phyloP scores from a whole-genome alignment of 2,888 invertebrate genomes.

The Melinaea marsaeus region DNA sequence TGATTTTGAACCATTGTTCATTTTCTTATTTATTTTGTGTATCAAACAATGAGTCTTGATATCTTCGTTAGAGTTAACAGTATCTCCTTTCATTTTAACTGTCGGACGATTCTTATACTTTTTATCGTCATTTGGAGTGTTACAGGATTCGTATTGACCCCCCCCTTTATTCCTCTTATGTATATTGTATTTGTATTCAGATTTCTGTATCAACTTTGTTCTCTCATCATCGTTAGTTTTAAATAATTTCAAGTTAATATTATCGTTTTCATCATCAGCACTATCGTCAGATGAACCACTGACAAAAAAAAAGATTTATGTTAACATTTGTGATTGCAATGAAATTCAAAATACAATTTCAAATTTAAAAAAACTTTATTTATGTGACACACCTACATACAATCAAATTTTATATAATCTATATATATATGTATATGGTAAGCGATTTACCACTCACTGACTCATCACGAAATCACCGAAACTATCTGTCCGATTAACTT shows the following conservation, averaged over 20 bases:
- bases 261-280: slow-evolving; percentile 34
- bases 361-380: too few species aligned
- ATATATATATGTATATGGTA: too few species aligned
- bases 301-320: not conserved
- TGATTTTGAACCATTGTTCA: too few species aligned
- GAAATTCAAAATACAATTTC: too few species aligned
- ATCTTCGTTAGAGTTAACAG: too few species aligned
- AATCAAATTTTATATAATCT: too few species aligned
- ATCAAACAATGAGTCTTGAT: too few species aligned
- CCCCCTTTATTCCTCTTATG: not conserved
- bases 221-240: slow-evolving; percentile 9
- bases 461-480: too few species aligned
- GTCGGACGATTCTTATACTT: not conserved
- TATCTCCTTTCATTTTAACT: not conserved
- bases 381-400: too few species aligned
- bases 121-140: not conserved
- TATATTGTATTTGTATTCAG: slow-evolving; percentile 9
- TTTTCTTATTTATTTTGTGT: too few species aligned
- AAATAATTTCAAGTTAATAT: slow-evolving; percentile 7
- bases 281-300: slow-evolving; percentile 50
- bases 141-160: slow-evolving; percentile 4
- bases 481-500: too few species aligned
- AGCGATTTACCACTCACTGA: too few species aligned
- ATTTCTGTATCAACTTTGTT: slow-evolving; percentile 18
- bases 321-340: not conserved